Percentiles rank a stretch among this genome's conserved stretches.
Conservation (phyloP, 64 coral and sea anemone genomes). For the Pachyseris speciosa region DNA sequence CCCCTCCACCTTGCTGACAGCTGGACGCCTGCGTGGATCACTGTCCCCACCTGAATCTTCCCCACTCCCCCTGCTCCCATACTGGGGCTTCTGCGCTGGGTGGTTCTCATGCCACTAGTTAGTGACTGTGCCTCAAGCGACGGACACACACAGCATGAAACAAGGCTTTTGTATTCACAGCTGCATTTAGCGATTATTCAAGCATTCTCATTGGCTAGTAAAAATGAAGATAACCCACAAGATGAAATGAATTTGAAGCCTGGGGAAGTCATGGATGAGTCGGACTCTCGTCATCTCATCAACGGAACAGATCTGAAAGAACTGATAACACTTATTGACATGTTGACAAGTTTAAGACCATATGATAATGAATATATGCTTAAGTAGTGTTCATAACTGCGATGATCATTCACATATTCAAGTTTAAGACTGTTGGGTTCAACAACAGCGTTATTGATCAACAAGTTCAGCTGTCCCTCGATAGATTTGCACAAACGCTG, state of each 20-base stretch:
- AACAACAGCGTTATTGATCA: conserved; percentile 24
- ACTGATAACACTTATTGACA: conserved; percentile 45
- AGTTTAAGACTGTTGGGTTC: conserved; percentile 28
- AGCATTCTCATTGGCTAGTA: conserved; percentile 69
- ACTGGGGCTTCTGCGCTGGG: conserved; percentile 83
- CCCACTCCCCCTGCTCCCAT: conserved; percentile 56
- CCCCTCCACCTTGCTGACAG: not conserved
- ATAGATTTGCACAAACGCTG: conserved; percentile 84
- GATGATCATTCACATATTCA: too few relatives aligned
- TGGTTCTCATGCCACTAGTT: conserved; percentile 75
- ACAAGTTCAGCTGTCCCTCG: conserved; percentile 75
- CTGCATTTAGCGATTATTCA: conserved; percentile 88
- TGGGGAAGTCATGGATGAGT: conserved; percentile 89
- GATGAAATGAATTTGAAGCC: conserved; percentile 95
- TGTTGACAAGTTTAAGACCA: too few relatives aligned
- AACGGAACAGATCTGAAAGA: conserved; percentile 70
- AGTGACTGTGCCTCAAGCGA: not conserved
- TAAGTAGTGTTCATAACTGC: too few relatives aligned
- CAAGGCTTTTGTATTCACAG: conserved; percentile 72
- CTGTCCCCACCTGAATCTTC: not conserved
- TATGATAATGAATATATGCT: too few relatives aligned
- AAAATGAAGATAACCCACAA: conserved; percentile 63
- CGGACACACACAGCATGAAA: not conserved
- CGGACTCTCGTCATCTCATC: conserved; percentile 58
- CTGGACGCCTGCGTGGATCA: conserved; percentile 9